Conservation (phyloP, 2,113 vertebrate species). For the Protobothrops mucrosquamatus region DNA sequence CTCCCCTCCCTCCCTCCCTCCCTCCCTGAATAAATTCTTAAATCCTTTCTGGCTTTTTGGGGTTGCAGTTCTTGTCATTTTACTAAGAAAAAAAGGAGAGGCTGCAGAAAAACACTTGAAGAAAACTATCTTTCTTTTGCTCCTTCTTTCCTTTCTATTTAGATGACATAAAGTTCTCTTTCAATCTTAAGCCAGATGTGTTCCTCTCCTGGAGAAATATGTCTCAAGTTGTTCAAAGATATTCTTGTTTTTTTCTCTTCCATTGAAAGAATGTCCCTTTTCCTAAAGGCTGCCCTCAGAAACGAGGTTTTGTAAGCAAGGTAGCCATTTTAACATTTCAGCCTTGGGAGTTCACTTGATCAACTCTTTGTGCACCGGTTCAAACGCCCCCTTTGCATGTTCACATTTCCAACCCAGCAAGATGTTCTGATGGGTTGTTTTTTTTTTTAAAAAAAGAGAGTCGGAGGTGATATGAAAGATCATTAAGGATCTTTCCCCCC, state of each 20-base stretch:
- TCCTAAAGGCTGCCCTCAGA: not conserved
- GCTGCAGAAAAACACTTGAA: conserved; percentile 54
- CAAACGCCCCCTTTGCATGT: not conserved
- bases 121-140: conserved; percentile 41
- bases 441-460: not conserved
- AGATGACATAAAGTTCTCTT: conserved; percentile 72
- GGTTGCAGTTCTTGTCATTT: conserved; percentile 14
- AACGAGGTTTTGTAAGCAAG: conserved; percentile 30
- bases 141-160: conserved; percentile 55
- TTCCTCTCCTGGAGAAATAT: conserved; percentile 67
- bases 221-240: conserved; percentile 76
- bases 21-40: conserved; percentile 58
- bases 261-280: not conserved
- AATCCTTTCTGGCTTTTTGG: conserved; percentile 44
- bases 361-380: not conserved
- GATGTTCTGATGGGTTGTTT: not conserved
- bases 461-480: not conserved
- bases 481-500: not conserved
- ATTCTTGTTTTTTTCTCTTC: conserved; percentile 30
- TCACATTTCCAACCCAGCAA: not conserved
- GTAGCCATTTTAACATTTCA: not conserved
- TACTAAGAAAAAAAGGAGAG: not conserved
- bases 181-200: conserved; percentile 74
- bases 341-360: not conserved
- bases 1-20: no score